Base-by-base conservation (phyloP, 1,140 invertebrate genomes). In the Pachyrhynchus sulphureomaculatus region DNA sequence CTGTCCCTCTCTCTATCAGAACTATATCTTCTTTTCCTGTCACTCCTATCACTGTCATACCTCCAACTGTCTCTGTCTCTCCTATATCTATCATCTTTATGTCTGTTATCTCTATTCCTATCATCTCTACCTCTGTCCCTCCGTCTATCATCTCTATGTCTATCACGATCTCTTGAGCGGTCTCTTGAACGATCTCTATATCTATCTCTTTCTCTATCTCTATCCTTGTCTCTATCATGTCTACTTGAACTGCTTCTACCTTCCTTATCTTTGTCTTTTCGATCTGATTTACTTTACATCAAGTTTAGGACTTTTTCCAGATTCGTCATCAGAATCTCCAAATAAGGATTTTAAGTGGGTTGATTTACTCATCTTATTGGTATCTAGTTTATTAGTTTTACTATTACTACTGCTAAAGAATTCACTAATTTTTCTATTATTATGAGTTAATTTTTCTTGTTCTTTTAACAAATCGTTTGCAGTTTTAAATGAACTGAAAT, bases 241-340 rank as follows among this genome's bases (percentile, higher is more conserved):
- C 42, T 44, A 20, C 29, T 49, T 51, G 58, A 29, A 33, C 33
- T 56, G 36, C 53, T 49, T 44, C 4, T 32, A 23, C 36, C 36
- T 0, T 36, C 29, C 10, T 45, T 29, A 4, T 64, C 55, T 51
- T 21, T 47, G 10, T 62, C 33, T 37, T 34, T 34, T 20, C 42
- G 21, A 20, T 39, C 39, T 41, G 47, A 29, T 13, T 10, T 23
- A 51, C 34, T 45, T 41, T 44, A 44, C 26, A 17, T 51, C 37
- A 18, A 10, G 29, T 36, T 52, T 37, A 18, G 20, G 34, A 24
- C 17, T 36, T n/a, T 45, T 47, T 32, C 51, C 49, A 23, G 15
- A 29, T 33, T 63, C 61, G 1, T 67, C 64, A 51, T 66, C 64
- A 41, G 58, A 61, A 12, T 61, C 58, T n/a, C 64, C 64, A 33